Evolutionary conservation across 2,113 vertebrate genomes (phyloP).

Genomic region (Nicator chloris): DNA sequence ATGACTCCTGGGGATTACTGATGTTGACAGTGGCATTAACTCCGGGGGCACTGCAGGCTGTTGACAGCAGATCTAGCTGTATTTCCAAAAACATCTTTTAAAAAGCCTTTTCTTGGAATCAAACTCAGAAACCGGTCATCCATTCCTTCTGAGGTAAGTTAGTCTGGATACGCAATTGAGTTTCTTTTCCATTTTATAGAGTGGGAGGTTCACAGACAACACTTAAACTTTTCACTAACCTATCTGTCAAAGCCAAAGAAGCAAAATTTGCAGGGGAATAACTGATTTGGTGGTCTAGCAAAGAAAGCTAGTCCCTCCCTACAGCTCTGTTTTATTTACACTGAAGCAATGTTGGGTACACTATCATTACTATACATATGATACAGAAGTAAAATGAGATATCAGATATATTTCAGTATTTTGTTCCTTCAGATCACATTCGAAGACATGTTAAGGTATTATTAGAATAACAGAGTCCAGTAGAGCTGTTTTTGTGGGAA

Average conservation of each 20-base stretch:
- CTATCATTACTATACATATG: slow-evolving; percentile 51
- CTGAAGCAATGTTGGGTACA: neutral
- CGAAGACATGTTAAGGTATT: neutral
- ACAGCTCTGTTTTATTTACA: slow-evolving; percentile 58
- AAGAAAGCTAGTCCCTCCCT: neutral
- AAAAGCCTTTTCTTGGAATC: neutral
- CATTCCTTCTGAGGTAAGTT: neutral
- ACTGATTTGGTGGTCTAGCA: neutral
- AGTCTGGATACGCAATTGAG: neutral
- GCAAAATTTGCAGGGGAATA: neutral
- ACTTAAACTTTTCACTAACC: neutral
- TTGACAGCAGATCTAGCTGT: neutral
- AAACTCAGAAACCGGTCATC: neutral
- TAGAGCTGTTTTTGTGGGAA: slow-evolving; percentile 45
- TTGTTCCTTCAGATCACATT: slow-evolving; percentile 6
- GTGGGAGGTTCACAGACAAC: neutral
- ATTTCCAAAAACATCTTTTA: neutral
- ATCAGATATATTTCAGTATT: neutral
- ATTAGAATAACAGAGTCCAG: slow-evolving; percentile 35
- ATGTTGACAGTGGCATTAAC: neutral
- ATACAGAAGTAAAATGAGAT: slow-evolving; percentile 52
- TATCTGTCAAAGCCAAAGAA: neutral
- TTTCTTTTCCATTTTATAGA: neutral
- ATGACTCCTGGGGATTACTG: neutral
- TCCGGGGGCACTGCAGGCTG: neutral